A percentile compares a stretch with the other conserved stretches of the same genome.
These are phyloP conservation scores for Teleiodes luculella DNA, from an alignment of 2,888 invertebrate species.

Conservation along the genomic window DNA sequence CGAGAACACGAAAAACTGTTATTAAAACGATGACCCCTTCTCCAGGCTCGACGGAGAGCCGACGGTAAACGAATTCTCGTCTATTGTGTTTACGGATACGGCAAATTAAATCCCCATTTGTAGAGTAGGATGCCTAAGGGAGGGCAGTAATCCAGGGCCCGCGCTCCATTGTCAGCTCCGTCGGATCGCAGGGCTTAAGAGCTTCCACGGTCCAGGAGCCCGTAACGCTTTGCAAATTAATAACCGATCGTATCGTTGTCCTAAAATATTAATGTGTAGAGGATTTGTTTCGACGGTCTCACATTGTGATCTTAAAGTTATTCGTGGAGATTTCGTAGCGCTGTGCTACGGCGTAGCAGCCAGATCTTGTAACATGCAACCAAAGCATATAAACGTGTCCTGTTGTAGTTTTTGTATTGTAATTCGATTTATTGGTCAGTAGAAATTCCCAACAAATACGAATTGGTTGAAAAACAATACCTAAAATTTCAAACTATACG, in stretches of 20 bases:
- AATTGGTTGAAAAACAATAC: too few species aligned
- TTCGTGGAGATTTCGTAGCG: not conserved
- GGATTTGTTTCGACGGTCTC: not conserved
- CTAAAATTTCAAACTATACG: not conserved
- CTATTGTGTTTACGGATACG: slow-evolving; percentile 66
- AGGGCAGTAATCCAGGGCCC: slow-evolving; percentile 57
- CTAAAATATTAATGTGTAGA: slow-evolving; percentile 17
- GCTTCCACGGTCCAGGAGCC: slow-evolving; percentile 41
- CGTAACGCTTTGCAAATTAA: slow-evolving; percentile 59
- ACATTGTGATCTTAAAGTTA: not conserved
- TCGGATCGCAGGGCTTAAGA: slow-evolving; percentile 53
- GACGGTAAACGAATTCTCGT: slow-evolving; percentile 50
- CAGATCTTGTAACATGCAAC: too few species aligned
- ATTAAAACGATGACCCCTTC: slow-evolving; percentile 29
- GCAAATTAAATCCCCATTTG: slow-evolving; percentile 70
- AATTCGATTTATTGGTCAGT: too few species aligned
- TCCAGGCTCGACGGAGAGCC: slow-evolving; percentile 40
- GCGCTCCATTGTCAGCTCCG: slow-evolving; percentile 54
- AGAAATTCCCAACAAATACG: too few species aligned
- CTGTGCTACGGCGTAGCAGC: not conserved
- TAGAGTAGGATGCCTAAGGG: slow-evolving; percentile 30
- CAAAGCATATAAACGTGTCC: too few species aligned
- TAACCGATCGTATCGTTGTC: slow-evolving; percentile 48
- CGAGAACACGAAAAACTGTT: slow-evolving; percentile 20
- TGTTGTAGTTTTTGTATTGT: too few species aligned